Conservation (phyloP, 2,797 vertebrate species). For the Xenopus petersii region DNA sequence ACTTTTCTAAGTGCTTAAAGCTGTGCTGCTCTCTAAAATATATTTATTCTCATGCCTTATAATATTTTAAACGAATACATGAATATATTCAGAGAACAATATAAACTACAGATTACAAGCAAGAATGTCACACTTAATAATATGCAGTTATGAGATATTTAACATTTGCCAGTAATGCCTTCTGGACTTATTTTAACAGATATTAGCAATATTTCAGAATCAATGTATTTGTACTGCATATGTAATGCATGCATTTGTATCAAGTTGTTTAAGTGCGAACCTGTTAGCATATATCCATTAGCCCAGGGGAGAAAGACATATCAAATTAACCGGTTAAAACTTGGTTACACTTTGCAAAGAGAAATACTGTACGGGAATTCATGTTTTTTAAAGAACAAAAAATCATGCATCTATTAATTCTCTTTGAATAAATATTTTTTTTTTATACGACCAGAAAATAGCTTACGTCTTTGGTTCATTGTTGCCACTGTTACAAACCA, state of each 20-base stretch:
- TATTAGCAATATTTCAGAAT: background rate
- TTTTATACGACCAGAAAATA: too few species aligned
- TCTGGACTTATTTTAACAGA: background rate
- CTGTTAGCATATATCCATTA: background rate
- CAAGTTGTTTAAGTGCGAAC: constrained; percentile 4
- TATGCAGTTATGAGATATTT: constrained; percentile 25
- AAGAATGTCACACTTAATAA: constrained; percentile 27
- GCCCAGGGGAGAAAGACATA: too few species aligned
- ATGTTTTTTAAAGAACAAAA: too few species aligned
- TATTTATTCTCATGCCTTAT: constrained; percentile 34
- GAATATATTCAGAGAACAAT: constrained; percentile 31
- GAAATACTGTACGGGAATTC: too few species aligned
- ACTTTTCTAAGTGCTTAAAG: constrained; percentile 35
- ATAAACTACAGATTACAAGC: constrained; percentile 39
- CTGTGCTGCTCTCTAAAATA: constrained; percentile 36
- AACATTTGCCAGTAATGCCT: constrained; percentile 10
- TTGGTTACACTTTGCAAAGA: too few species aligned
- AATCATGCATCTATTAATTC: too few species aligned
- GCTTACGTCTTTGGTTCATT: too few species aligned
- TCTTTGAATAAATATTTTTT: too few species aligned
- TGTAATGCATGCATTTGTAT: constrained; percentile 4
- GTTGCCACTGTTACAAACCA: too few species aligned
- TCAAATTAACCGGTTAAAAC: too few species aligned
- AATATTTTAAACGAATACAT: constrained; percentile 26
- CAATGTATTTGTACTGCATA: background rate